These are phyloP conservation scores for Synanceia verrucosa DNA, from an alignment of 2,797 vertebrate species.

Conservation along the genomic window DNA sequence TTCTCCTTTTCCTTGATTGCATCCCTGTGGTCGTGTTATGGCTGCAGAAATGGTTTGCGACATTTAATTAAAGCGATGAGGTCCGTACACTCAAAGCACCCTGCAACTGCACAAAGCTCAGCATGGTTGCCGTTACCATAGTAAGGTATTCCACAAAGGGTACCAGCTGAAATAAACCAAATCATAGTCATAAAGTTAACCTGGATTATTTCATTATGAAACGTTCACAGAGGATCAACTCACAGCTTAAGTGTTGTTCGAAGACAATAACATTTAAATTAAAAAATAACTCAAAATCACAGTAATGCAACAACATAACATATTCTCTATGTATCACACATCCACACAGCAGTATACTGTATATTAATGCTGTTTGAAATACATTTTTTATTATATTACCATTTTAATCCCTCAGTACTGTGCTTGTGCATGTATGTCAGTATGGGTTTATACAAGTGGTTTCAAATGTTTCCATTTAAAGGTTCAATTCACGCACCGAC, in stretches of 20 bases:
- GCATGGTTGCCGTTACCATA: not conserved
- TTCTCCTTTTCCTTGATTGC: slow-evolving; percentile 39
- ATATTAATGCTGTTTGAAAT: too few species aligned
- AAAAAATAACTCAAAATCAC: too few species aligned
- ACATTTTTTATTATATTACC: too few species aligned
- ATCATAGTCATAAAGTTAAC: not conserved
- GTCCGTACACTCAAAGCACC: slow-evolving; percentile 12
- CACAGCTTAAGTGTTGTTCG: not conserved
- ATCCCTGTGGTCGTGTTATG: not conserved
- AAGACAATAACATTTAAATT: too few species aligned
- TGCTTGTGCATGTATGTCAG: not conserved
- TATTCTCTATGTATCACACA: too few species aligned
- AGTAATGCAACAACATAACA: too few species aligned
- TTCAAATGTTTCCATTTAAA: slow-evolving; percentile 28
- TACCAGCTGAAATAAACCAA: not conserved
- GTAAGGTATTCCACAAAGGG: not conserved
- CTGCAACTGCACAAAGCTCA: not conserved
- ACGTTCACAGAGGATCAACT: not conserved
- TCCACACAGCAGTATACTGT: too few species aligned
- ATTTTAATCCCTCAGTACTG: too few species aligned
- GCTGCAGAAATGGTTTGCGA: slow-evolving; percentile 16
- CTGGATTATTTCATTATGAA: not conserved
- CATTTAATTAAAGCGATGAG: slow-evolving; percentile 44
- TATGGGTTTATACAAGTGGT: not conserved
- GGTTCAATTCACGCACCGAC: slow-evolving; percentile 8